Base-by-base conservation (phyloP, 2,888 invertebrate species). In the Cephalotes varians region DNA sequence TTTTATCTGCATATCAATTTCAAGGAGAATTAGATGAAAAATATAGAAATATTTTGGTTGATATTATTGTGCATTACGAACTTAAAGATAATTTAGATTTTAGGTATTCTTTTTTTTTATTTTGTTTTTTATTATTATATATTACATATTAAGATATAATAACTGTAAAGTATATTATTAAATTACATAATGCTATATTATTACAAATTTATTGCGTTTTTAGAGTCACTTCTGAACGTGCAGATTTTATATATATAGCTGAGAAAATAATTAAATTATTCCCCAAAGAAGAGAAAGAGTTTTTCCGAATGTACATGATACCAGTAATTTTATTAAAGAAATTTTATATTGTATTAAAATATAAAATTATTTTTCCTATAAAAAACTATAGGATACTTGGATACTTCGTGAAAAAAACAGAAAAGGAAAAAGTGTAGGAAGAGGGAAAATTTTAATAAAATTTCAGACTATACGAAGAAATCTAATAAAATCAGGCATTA, bases 1-100 rank as follows among this genome's bases (percentile, higher is more conserved):
- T 60, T 34, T n/a, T 60, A 60, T 60, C 60, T 60, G n/a, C n/a
- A n/a, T 60, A 60, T n/a, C 31, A 31, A 37, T 60, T 34, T 10
- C 60, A 60, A n/a, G 60, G n/a, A 37, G 34, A 60, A 37, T 37
- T 37, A 60, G 60, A 60, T 34, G 60, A 60, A 21, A 60, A 60
- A 3, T 10, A n/a, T 9, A 34, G 34, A n/a, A 60, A 60, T n/a
- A 60, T 60, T n/a, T 37, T 60, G n/a, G 60, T 37, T 34, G 60
- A 60, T 37, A 37, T 60, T 37, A 37, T 60, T 60, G 34, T 58
- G 7, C 28, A 58, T 28, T 31, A 18, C 9, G 58, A 58, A 58
- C 18, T 58, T 0, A 58, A 31, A 6, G 18, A 58, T 31, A 58
- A 58, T 18, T 18, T 58, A 31, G 31, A 58, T 58, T 12, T 15